Evolutionary conservation across 2,888 invertebrate genomes (phyloP).

Genomic region (Onchidella celtica): DNA sequence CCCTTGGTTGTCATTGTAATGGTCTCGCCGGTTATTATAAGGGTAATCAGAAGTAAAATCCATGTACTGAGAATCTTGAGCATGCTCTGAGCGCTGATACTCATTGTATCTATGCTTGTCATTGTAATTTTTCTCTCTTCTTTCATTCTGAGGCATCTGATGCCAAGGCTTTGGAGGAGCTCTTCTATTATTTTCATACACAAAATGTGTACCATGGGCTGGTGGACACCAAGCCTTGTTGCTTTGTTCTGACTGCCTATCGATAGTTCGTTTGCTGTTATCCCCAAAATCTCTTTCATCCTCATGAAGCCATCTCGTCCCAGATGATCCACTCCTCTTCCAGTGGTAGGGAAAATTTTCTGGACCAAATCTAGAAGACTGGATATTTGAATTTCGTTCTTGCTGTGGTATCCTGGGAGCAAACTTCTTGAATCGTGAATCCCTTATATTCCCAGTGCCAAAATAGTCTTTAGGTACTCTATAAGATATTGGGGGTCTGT

Average conservation of each 20-base stretch:
- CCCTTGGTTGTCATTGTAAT: slow-evolving; percentile 28
- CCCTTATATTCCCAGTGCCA: too few relatives aligned
- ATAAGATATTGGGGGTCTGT: neutral
- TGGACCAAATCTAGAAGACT: neutral
- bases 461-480: too few relatives aligned
- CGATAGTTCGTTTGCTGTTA: too few relatives aligned
- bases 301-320: too few relatives aligned
- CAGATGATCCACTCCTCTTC: neutral
- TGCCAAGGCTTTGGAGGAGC: too few relatives aligned
- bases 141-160: too few relatives aligned
- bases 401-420: neutral
- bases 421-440: neutral
- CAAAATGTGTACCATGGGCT: neutral
- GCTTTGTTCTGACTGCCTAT: too few relatives aligned
- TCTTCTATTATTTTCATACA: neutral
- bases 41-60: neutral
- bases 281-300: too few relatives aligned
- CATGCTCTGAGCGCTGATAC: neutral
- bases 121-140: slow-evolving; percentile 6
- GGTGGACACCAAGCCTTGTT: slow-evolving; percentile 12
- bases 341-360: neutral
- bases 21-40: slow-evolving; percentile 30
- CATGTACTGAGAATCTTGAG: neutral
- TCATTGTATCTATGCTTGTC: slow-evolving; percentile 4
- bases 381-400: neutral